A percentile compares a stretch with the other conserved stretches of the same genome.
phyloP scores from a whole-genome alignment of 1,140 invertebrate genomes.

The Druon quercuslanigerum region DNA sequence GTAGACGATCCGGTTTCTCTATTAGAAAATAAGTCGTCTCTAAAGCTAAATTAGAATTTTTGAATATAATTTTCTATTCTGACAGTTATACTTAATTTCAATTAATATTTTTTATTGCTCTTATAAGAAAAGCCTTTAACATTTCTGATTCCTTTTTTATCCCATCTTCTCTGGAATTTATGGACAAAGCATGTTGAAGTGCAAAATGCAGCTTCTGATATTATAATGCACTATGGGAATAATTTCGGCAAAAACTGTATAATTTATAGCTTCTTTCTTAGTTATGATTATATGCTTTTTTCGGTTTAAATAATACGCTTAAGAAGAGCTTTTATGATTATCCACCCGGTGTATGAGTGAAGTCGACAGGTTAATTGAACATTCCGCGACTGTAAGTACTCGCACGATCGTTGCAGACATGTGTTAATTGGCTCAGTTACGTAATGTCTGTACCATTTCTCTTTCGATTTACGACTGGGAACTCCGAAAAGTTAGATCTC shows the following conservation, averaged over 20 bases:
- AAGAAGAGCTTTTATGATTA: constrained; percentile 3
- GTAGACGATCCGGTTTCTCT: constrained; percentile 7
- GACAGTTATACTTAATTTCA: not conserved
- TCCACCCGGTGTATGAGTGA: constrained; percentile 27
- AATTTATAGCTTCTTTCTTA: not conserved
- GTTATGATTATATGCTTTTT: not conserved
- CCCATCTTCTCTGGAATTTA: no score
- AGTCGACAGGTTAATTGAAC: constrained; percentile 44
- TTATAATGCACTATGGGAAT: no score
- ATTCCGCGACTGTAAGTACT: constrained; percentile 30
- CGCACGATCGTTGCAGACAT: constrained; percentile 29
- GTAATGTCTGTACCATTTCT: constrained; percentile 21
- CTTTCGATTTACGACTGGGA: constrained; percentile 2
- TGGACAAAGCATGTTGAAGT: no score
- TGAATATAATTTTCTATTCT: not conserved
- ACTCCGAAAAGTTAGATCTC: constrained; percentile 6
- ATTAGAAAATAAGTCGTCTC: not conserved
- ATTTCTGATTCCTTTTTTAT: no score
- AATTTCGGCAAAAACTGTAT: no score
- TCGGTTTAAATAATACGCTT: not conserved
- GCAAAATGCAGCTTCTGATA: no score
- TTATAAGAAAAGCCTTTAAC: no score
- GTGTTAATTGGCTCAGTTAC: constrained; percentile 29
- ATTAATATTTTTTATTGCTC: not conserved
- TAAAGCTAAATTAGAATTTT: not conserved